These are phyloP conservation scores for Rhinogobius similis DNA, from an alignment of 2,113 vertebrate species.

Conservation along the genomic window DNA sequence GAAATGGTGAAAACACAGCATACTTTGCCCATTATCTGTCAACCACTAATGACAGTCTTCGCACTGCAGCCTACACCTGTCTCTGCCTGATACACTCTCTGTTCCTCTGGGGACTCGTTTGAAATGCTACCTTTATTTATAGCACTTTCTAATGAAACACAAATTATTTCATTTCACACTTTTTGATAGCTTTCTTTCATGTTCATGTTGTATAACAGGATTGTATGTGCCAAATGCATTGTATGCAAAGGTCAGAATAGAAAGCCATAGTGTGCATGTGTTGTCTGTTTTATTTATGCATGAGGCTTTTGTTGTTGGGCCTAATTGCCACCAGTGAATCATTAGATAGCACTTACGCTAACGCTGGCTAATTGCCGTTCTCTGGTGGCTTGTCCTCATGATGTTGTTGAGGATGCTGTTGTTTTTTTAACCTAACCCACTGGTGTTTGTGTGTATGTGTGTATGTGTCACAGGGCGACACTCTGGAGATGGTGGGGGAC, in stretches of 20 bases:
- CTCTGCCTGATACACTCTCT: constrained; percentile 54
- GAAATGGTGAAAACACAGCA: constrained; percentile 26
- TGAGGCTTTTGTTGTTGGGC: constrained; percentile 47
- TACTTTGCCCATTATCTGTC: constrained; percentile 58
- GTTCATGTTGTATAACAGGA: constrained; percentile 2
- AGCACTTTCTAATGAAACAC: constrained; percentile 67
- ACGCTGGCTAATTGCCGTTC: constrained; percentile 64
- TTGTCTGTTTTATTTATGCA: constrained; percentile 50
- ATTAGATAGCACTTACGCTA: constrained; percentile 63
- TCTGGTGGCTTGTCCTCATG: constrained; percentile 62
- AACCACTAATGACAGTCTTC: constrained; percentile 63
- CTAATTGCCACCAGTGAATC: constrained; percentile 69
- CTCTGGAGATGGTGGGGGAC: constrained; percentile 87
- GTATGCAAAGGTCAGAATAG: constrained; percentile 7
- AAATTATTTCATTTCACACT: constrained; percentile 54
- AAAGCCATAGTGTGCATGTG: constrained; percentile 10
- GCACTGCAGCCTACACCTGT: constrained; percentile 57
- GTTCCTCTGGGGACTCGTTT: constrained; percentile 70
- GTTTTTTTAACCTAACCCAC: constrained; percentile 21
- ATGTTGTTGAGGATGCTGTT: constrained; percentile 33
- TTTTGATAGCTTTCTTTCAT: constrained; percentile 29
- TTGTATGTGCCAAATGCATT: constrained; percentile 1
- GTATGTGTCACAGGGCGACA: constrained; percentile 82
- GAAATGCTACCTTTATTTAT: constrained; percentile 72
- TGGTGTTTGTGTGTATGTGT: constrained; percentile 33